Conservation (phyloP, 2,797 vertebrate species). For the Myotis myotis region DNA sequence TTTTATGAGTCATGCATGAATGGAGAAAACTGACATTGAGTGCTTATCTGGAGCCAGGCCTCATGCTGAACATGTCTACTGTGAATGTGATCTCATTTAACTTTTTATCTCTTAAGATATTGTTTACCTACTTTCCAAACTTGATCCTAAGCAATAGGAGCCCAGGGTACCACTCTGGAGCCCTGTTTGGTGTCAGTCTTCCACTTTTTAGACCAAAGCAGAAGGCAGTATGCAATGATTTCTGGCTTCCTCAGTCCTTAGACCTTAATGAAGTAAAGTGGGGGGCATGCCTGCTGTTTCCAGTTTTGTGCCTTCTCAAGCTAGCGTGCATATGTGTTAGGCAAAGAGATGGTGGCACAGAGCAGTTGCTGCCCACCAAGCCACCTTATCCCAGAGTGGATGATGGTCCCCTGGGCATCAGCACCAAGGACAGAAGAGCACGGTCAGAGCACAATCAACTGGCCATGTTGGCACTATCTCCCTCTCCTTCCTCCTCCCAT, state of each 20-base stretch:
- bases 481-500: constrained; percentile 63
- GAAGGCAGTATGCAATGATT: neutral
- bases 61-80: neutral
- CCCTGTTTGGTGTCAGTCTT: constrained; percentile 3
- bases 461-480: neutral
- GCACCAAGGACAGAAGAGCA: neutral
- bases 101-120: constrained; percentile 22
- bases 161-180: neutral
- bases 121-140: neutral
- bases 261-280: constrained; percentile 33
- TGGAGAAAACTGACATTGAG: constrained; percentile 13
- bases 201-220: neutral
- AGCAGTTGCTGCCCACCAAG: neutral
- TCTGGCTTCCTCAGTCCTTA: neutral
- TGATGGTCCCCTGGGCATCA: neutral
- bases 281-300: neutral
- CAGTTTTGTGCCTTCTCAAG: constrained; percentile 18
- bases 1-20: constrained; percentile 54
- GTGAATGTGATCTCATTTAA: constrained; percentile 37
- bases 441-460: neutral
- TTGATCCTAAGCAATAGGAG: neutral
- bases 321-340: neutral
- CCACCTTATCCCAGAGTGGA: neutral
- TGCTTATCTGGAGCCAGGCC: neutral
- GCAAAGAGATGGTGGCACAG: neutral